These are phyloP conservation scores for Phenacoccus solenopsis DNA, from an alignment of 1,140 invertebrate species.

Conservation along the genomic window DNA sequence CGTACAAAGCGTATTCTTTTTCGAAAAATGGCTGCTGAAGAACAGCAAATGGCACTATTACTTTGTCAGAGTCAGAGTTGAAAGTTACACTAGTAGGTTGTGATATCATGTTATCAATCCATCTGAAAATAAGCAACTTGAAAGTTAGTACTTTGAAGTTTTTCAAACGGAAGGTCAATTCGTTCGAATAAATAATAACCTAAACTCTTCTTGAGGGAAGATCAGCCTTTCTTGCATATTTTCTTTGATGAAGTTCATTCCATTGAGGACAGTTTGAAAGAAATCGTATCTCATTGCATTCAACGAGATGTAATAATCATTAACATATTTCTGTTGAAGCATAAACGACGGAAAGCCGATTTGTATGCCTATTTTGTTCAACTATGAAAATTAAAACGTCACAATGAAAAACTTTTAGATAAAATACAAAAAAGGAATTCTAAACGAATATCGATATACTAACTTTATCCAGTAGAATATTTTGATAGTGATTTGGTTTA, in stretches of 20 bases:
- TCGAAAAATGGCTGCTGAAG: constrained; percentile 34
- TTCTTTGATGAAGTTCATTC: constrained; percentile 33
- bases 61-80: constrained; percentile 34
- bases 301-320: constrained; percentile 36
- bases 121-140: constrained; percentile 23
- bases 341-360: constrained; percentile 40
- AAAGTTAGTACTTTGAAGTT: background rate
- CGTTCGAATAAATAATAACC: constrained; percentile 23
- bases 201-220: constrained; percentile 29
- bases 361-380: constrained; percentile 37
- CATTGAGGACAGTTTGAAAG: constrained; percentile 37
- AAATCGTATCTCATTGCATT: constrained; percentile 38
- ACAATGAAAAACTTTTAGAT: constrained; percentile 22
- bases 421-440: constrained; percentile 10
- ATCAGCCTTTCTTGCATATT: constrained; percentile 29
- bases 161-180: constrained; percentile 19
- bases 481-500: constrained; percentile 19
- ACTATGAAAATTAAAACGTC: constrained; percentile 32
- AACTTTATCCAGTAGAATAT: constrained; percentile 33
- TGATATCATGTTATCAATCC: constrained; percentile 29
- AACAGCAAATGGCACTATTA: constrained; percentile 36
- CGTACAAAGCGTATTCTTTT: constrained; percentile 34
- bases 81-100: constrained; percentile 31
- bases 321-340: constrained; percentile 33
- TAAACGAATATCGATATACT: constrained; percentile 21